Conservation (phyloP, 2,888 invertebrate species). For the Leptinotarsa peninsularis region DNA sequence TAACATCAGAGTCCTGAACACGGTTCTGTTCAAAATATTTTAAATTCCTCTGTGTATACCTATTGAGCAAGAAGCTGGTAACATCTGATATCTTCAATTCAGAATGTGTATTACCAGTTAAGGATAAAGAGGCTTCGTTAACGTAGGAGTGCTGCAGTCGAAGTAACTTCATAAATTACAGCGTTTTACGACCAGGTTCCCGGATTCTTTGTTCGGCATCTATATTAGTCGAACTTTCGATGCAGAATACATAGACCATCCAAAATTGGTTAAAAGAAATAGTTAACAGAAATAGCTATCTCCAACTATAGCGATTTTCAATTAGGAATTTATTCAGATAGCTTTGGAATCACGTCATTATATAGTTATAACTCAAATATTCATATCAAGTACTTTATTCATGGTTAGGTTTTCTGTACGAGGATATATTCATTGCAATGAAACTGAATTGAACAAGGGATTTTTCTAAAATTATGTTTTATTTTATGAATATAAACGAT, state of each 20-base stretch:
- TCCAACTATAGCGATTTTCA: no score
- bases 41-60: neutral
- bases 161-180: slow-evolving; percentile 5
- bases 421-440: no score
- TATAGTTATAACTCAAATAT: no score
- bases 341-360: no score
- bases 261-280: neutral
- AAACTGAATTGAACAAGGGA: no score
- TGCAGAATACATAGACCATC: neutral
- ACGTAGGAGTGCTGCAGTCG: slow-evolving; percentile 12
- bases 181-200: neutral
- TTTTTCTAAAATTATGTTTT: no score
- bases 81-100: slow-evolving; percentile 15
- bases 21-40: slow-evolving; percentile 3
- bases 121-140: slow-evolving; percentile 8
- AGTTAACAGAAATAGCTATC: neutral
- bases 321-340: no score
- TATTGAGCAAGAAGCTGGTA: slow-evolving; percentile 17
- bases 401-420: no score
- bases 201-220: neutral
- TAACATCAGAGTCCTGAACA: neutral
- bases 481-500: no score
- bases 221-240: slow-evolving; percentile 1
- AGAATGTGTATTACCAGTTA: slow-evolving; percentile 15
- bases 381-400: no score